A percentile compares a stretch with the other conserved stretches of the same genome.
Evolutionary conservation across 2,113 vertebrate species (phyloP).

Genomic region (Hoplias malabaricus): DNA sequence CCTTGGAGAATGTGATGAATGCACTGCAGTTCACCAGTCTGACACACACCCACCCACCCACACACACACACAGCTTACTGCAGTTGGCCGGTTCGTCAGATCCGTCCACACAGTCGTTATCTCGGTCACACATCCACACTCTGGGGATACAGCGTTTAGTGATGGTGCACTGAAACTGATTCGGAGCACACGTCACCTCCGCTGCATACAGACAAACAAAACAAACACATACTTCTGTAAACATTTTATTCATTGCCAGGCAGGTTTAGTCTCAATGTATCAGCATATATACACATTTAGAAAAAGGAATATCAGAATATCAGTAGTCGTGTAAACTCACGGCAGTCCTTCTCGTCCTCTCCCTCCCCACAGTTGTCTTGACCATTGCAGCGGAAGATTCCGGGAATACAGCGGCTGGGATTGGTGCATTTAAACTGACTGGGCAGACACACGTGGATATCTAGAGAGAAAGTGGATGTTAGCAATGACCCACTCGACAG

Average conservation of each 20-base stretch:
- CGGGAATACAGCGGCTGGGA: slow-evolving; percentile 93
- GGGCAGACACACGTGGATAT: slow-evolving; percentile 94
- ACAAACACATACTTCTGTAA: no score
- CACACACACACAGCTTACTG: no score
- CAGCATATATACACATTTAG: neutral
- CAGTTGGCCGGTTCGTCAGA: slow-evolving; percentile 96
- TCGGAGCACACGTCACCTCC: slow-evolving; percentile 94
- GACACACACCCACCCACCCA: no score
- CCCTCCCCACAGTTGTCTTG: slow-evolving; percentile 97
- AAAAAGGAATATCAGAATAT: neutral
- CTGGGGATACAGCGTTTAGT: slow-evolving; percentile 97
- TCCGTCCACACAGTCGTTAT: slow-evolving; percentile 96
- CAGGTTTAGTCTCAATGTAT: no score
- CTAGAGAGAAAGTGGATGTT: slow-evolving; percentile 62
- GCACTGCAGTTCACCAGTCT: no score
- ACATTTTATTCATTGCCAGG: no score
- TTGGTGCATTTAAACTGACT: slow-evolving; percentile 96
- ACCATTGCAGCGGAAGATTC: slow-evolving; percentile 96
- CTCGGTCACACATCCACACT: slow-evolving; percentile 95
- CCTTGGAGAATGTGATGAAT: no score
- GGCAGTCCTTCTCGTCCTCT: slow-evolving; percentile 95
- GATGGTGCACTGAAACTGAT: slow-evolving; percentile 97
- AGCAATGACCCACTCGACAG: neutral
- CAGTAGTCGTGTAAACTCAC: slow-evolving; percentile 77
- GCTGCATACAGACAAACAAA: slow-evolving; percentile 68